Evolutionary conservation across 2,888 invertebrate species (phyloP), one percentile per base, ranked within the genome.

Genomic region (Sinopyrophorus schimmeli): DNA sequence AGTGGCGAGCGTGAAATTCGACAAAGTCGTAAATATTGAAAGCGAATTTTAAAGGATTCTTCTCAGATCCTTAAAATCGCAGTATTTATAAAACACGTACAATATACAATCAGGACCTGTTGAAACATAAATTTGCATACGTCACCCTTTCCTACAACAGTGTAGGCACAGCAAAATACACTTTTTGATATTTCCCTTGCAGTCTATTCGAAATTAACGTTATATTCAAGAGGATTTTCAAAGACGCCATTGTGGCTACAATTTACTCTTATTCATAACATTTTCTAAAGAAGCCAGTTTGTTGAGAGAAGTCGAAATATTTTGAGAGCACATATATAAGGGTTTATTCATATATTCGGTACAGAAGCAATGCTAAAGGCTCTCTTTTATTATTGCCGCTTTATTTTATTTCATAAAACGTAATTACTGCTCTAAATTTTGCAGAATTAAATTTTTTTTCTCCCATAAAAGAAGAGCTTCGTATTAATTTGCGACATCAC

Each of bases 201-300:
- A 62, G 64, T 67, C 72, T 69, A 71, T 72, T 71, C 70, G 71
- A 72, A 73, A 78, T 77, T 79, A 78, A 79, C 77, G 77, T 76
- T 77, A 78, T 77, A 78, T 78, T 77, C 77, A 78, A 74, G 76
- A 70, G 73, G 73, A 75, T 75, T 76, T 74, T 76, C 74, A 76
- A 77, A 77, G 77, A 76, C 76, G 74, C 71, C 75, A 79, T 79
- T 79, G 78, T 79, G 77, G 77, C 77, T 76, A 78, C 79, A 79
- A 79, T 79, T 79, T 79, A 76, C 76, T 75, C 78, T 78, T 76
- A 79, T 79, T 79, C 79, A 79, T 77, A 72, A 70, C 72, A 72
- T 73, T 74, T 74, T 74, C 72, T 71, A 72, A 72, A 72, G 72
- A 64, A 70, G 69, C 69, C 68, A 65, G 70, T 68, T 69, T 69